Evolutionary conservation across 2,113 vertebrate species (phyloP), one percentile per base, ranked within the genome.

Genomic region (Neolamprologus falcicula): DNA sequence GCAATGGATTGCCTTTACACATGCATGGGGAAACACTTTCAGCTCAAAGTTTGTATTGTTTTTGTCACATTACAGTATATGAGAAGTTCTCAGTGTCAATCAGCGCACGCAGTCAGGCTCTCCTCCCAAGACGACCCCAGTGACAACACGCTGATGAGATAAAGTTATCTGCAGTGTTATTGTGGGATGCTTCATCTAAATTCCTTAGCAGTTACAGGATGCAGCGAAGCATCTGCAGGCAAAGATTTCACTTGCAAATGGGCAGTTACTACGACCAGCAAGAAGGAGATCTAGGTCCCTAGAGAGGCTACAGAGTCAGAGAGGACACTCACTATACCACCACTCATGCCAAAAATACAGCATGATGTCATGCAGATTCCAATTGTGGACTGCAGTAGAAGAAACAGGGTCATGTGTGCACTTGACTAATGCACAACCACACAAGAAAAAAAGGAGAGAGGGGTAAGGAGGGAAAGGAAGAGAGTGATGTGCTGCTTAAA

Each of bases 391-490:
- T 92, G 93, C 94, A 92, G 95, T 59, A 85, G 90, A 87, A 94
- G 93, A 94, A 96, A 93, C 83, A 94, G 88, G 94, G 93, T 95
- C 93, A 96, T 94, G 87, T 94, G 92, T 95, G 91, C 94, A 94
- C 93, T 94, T 86, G 85, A 92, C 94, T 96, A 95, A 95, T 94
- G 94, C 93, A 94, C 92, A 88, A 90, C 89, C 79, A 83, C 92
- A 91, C 81, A 57, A 82, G 87, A 80, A 88, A 52, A 82, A 82
- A 61, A 40, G 52, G 24, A 78, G 40, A 79, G 83, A 82, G 17
- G 85, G 86, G 86, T 50, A 81, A 24, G 83, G 53, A 88, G 89
- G 80, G 66, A 33, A 89, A 90, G 73, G 80, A 92, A 88, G 85
- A 90, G 90, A 93, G 91, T 82, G 89, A 89, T 92, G 92, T 83